These are phyloP conservation scores for Coelopa frigida DNA, from an alignment of 1,140 invertebrate species.

Conservation along the genomic window DNA sequence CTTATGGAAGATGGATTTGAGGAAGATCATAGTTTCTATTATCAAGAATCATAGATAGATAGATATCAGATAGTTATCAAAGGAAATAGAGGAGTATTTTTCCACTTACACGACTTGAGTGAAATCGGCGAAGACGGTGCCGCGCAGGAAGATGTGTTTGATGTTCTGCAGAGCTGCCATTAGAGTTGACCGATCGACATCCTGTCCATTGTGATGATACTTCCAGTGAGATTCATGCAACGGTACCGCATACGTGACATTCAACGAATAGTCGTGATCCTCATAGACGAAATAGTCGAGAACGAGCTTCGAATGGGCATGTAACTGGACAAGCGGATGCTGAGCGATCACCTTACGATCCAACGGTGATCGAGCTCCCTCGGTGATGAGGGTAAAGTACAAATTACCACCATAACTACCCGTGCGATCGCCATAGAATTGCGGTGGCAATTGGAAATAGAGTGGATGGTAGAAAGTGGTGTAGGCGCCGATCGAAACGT, in stretches of 20 bases:
- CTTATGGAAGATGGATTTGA: too few relatives aligned
- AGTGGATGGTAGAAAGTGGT: conserved; percentile 65
- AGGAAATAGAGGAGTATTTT: too few relatives aligned
- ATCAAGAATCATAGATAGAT: too few relatives aligned
- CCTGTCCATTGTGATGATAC: conserved; percentile 36
- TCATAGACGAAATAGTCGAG: conserved; percentile 66
- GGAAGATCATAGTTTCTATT: too few relatives aligned
- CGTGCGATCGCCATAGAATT: conserved; percentile 82
- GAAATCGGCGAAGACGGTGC: conserved; percentile 62
- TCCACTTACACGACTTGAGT: conserved; percentile 54
- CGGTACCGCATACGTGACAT: conserved; percentile 33
- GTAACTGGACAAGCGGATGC: conserved; percentile 77
- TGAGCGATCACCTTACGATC: conserved; percentile 46
- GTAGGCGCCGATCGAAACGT: conserved; percentile 60
- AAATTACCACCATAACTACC: conserved; percentile 88
- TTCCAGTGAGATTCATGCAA: conserved; percentile 58
- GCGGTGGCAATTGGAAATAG: conserved; percentile 76
- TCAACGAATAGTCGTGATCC: conserved; percentile 30
- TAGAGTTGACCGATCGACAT: conserved; percentile 61
- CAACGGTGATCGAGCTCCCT: conserved; percentile 55
- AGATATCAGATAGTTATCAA: too few relatives aligned
- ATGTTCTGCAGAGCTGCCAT: conserved; percentile 87
- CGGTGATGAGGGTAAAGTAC: conserved; percentile 67
- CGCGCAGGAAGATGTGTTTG: conserved; percentile 70
- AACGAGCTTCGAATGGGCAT: conserved; percentile 69